Evolutionary conservation across 1,140 invertebrate species (phyloP), one percentile per base, ranked within the genome.

Genomic region (Lithobius niger): DNA sequence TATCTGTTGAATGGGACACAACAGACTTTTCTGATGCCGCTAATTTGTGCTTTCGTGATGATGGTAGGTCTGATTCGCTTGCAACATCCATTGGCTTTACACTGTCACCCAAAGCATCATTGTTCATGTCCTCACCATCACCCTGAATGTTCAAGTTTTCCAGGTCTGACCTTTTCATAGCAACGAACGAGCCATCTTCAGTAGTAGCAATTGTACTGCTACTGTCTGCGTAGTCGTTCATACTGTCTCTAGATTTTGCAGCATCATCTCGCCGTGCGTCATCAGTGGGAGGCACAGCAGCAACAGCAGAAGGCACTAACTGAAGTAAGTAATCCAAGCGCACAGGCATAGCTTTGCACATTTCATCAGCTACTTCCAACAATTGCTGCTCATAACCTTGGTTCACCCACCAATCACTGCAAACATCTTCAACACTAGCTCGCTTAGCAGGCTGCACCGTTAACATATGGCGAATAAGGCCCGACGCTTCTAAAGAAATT

Each of bases 351-450:
- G 90, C 82, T 61, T 86, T 88, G 2, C 89, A 88, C 58, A 94
- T 69, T 60, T 89, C 83, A 69, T 93, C 87, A 0, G 89, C 86
- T 54, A 88, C 78, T 54, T 87, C 85, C 45, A 93, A 72, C 69
- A 92, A 93, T 40, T 81, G 84, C 44, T 82, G 78, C 50, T 83
- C 79, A 63, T 88, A 89, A 10, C 83, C 87, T 60, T 86, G 77
- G 72, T 98, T 97, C 42, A 97, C 71, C 81, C 81, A 83, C 86
- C 88, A 88, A 74, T 99, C 89, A 22, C 81, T 80, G 66, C 94
- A 95, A 40, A 98, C 94, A 67, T 90, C 89, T 59, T 87, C 83
- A 59, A 99, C 92, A 60, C 87, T 88, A 3, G 94, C 90, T 62
- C 96, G 75, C 64, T 86, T 82, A 18, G 79, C 73, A 0, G 94